Percentiles rank a stretch among this genome's conserved stretches.
These are phyloP conservation scores for Anolis apletophallus DNA, from an alignment of 2,797 vertebrate genomes.

Conservation along the genomic window DNA sequence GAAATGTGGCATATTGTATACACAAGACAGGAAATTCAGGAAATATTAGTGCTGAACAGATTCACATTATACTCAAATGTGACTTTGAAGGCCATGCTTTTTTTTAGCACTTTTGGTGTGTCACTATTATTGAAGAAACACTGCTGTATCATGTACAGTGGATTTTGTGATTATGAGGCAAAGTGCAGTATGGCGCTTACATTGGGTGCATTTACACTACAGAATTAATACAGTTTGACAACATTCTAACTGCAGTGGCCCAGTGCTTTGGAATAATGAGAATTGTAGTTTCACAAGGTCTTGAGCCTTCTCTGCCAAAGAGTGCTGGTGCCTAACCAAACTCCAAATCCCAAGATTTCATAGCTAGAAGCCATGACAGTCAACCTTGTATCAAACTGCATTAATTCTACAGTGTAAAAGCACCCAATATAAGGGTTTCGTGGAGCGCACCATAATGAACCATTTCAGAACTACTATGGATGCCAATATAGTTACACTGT, in stretches of 20 bases:
- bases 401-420: too few species aligned
- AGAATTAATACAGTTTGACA: too few species aligned
- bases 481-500: neutral
- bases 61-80: neutral
- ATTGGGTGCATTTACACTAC: neutral
- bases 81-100: neutral
- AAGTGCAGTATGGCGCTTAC: neutral
- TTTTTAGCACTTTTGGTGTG: neutral
- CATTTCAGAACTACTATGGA: neutral
- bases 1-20: neutral
- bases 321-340: too few species aligned
- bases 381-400: neutral
- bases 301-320: too few species aligned
- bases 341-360: too few species aligned
- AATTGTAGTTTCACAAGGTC: too few species aligned
- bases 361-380: too few species aligned
- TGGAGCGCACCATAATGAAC: neutral
- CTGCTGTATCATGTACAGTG: neutral
- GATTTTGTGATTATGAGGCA: neutral
- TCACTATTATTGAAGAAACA: neutral
- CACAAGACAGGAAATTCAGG: neutral
- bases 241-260: too few species aligned
- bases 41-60: neutral
- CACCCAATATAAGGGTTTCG: neutral
- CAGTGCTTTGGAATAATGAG: too few species aligned